Base-by-base conservation (phyloP, 2,888 invertebrate genomes). In the Luperina testacea region DNA sequence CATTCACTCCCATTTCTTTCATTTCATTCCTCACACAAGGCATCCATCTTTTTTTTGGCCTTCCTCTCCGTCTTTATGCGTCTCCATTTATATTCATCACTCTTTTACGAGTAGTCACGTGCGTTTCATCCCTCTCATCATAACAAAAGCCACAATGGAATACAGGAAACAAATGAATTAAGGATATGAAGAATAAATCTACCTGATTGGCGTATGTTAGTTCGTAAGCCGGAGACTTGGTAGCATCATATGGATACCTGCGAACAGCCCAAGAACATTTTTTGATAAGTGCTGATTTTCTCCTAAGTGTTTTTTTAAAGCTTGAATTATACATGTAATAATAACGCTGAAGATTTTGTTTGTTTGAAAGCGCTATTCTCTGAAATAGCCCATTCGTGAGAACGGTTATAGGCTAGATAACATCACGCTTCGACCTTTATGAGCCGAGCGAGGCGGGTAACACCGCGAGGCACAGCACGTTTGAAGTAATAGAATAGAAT, bases 211-310 rank as follows among this genome's bases (percentile, higher is more conserved):
- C 75, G 69, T 92, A 94, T 0, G 95, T 95, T 13, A 97, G 74
- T 85, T 97, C 95, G 86, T 95, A 97, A 0, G 93, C 92, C 1
- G 97, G 97, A 0, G 95, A 94, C 72, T 85, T 87, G 0, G 93
- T 90, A 0, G 93, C 93, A 80, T 96, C 92, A 77, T 96, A 96
- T 0, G 97, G 97, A 86, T 96, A 97, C 96, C 97, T 96, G 86
- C 4, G 81, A 71, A 76, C 3, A 45, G 13, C 13, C 13, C 59
- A 53, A 75, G 5, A n/a, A 53, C 2, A 42, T 32, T 15, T 42
- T 61, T 0, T n/a, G 3, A 5, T 27, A 24, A 32, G 27, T 27
- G 11, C 2, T 27, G n/a, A n/a, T 27, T 17, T n/a, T 17, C 6
- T n/a, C 27, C 20, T 13, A 45, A 45, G 9, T 24, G 15, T 42